Conservation (phyloP, 2,113 vertebrate genomes). For the Lethenteron camtschaticum region DNA sequence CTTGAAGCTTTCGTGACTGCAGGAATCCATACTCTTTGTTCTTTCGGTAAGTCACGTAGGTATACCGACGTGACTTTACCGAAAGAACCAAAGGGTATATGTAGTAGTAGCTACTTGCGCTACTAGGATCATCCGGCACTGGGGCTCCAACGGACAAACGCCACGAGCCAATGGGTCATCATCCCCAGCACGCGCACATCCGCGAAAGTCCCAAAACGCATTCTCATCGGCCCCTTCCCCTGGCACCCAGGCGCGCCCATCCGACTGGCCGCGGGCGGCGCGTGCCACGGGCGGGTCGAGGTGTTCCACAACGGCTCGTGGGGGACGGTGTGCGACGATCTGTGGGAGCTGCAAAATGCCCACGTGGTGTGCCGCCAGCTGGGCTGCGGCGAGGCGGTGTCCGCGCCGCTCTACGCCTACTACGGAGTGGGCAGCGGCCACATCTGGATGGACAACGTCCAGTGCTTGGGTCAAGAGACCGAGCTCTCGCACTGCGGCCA, state of each 20-base stretch:
- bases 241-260: neutral
- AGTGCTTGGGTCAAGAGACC: slow-evolving; percentile 42
- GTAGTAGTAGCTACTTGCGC: too few species aligned
- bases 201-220: too few species aligned
- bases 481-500: slow-evolving; percentile 38
- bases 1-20: too few species aligned
- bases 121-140: too few species aligned
- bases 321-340: slow-evolving; percentile 85
- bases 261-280: slow-evolving; percentile 7
- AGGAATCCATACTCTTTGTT: too few species aligned
- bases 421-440: slow-evolving; percentile 60
- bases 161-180: too few species aligned
- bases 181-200: too few species aligned
- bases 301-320: slow-evolving; percentile 48
- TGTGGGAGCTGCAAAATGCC: slow-evolving; percentile 52
- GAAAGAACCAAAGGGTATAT: too few species aligned
- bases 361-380: slow-evolving; percentile 60
- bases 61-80: too few species aligned
- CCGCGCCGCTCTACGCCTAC: slow-evolving; percentile 45
- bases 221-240: too few species aligned
- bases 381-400: slow-evolving; percentile 39
- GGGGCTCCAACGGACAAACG: too few species aligned
- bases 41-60: too few species aligned
- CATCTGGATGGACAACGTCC: slow-evolving; percentile 72
- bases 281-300: slow-evolving; percentile 44